Evolutionary conservation across 2,888 invertebrate genomes (phyloP).

Genomic region (Craniophora ligustri): DNA sequence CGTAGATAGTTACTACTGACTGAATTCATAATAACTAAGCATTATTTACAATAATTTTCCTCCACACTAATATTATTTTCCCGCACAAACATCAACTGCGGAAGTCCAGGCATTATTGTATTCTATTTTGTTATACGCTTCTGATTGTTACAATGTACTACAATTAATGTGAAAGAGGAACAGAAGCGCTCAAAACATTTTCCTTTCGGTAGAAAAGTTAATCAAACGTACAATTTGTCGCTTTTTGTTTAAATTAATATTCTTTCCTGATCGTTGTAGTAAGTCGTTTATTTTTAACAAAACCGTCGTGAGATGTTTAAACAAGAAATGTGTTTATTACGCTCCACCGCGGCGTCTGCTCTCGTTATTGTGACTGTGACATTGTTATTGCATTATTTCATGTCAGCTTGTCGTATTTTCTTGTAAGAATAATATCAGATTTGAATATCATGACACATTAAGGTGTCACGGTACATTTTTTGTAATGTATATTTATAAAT

Average conservation of each 20-base stretch:
- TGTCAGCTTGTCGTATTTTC: constrained; percentile 8
- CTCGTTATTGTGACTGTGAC: constrained; percentile 11
- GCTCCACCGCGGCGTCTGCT: constrained; percentile 14
- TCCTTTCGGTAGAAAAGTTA: neutral
- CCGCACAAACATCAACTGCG: neutral
- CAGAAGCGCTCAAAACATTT: neutral
- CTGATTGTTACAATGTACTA: neutral
- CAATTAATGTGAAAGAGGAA: constrained; percentile 2
- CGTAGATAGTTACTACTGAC: no score
- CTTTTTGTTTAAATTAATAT: constrained; percentile 10
- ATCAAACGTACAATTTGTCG: constrained; percentile 3
- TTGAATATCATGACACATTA: neutral
- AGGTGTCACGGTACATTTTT: no score
- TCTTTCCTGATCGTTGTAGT: constrained; percentile 4
- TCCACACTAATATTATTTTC: no score
- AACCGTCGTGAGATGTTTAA: neutral
- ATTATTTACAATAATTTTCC: no score
- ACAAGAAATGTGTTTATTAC: constrained; percentile 22
- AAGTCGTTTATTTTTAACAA: constrained; percentile 6
- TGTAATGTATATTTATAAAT: no score
- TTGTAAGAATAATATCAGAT: constrained; percentile 14
- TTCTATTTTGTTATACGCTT: neutral
- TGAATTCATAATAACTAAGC: no score
- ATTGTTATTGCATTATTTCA: constrained; percentile 27
- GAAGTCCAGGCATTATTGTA: neutral